These are phyloP conservation scores for Wasmannia auropunctata DNA, from an alignment of 1,140 invertebrate species.

Conservation along the genomic window DNA sequence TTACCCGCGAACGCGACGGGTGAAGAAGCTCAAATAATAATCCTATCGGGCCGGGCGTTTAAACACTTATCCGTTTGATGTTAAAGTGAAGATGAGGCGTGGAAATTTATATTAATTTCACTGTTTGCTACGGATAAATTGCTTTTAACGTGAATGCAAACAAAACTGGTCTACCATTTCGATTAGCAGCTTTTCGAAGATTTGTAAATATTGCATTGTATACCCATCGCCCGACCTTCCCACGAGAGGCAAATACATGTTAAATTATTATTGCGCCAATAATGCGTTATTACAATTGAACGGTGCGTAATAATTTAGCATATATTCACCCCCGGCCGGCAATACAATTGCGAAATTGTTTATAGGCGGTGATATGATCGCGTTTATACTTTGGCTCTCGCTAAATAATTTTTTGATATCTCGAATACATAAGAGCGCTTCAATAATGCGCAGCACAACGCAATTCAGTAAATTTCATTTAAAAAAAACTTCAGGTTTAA, in stretches of 20 bases:
- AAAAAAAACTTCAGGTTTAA: neutral
- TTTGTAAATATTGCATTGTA: slow-evolving; percentile 55
- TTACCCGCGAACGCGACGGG: neutral
- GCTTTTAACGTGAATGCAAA: slow-evolving; percentile 30
- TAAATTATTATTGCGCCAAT: slow-evolving; percentile 56
- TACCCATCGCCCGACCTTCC: slow-evolving; percentile 18
- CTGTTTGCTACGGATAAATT: slow-evolving; percentile 27
- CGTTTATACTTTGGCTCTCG: neutral
- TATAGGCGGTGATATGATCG: neutral
- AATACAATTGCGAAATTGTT: slow-evolving; percentile 39
- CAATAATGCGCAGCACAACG: neutral
- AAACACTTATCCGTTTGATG: neutral
- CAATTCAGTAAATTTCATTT: neutral
- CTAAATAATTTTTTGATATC: neutral
- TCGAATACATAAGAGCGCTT: neutral
- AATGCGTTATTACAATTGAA: slow-evolving; percentile 51
- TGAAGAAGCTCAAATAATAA: slow-evolving; percentile 33
- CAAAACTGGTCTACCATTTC: slow-evolving; percentile 37
- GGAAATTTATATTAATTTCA: slow-evolving; percentile 44
- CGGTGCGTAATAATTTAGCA: slow-evolving; percentile 38
- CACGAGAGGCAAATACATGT: slow-evolving; percentile 26
- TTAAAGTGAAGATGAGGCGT: neutral
- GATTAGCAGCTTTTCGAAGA: slow-evolving; percentile 52
- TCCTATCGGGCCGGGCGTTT: neutral
- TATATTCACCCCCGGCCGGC: neutral